Percentiles rank a stretch among this genome's conserved stretches.
These are phyloP conservation scores for Oncopodura yosiiana DNA, from an alignment of 1,140 invertebrate genomes.

Conservation along the genomic window DNA sequence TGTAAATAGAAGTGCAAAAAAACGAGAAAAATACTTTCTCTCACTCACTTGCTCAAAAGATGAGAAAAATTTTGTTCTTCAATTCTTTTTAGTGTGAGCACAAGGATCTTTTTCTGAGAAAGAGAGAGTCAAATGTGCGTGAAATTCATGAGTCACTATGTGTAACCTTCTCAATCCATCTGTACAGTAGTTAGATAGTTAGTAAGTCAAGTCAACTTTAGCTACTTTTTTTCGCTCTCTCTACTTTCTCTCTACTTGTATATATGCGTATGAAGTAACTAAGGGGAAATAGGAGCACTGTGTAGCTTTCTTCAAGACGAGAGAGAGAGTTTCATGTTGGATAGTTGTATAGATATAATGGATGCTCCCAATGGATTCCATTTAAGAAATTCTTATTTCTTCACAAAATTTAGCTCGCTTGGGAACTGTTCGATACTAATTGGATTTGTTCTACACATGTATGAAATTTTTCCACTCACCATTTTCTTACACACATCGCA, in stretches of 20 bases:
- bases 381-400: conserved; percentile 24
- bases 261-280: background rate
- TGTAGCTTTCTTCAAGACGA: background rate
- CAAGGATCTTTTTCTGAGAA: no score
- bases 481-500: conserved; percentile 6
- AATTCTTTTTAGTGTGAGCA: no score
- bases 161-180: no score
- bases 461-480: no score
- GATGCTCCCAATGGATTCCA: conserved; percentile 4
- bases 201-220: conserved; percentile 11
- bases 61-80: no score
- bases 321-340: background rate
- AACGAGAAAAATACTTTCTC: no score
- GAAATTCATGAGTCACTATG: no score
- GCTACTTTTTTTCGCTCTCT: conserved; percentile 7
- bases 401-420: conserved; percentile 21
- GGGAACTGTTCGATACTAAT: conserved; percentile 30
- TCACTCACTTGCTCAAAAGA: no score
- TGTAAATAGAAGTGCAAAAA: no score
- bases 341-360: background rate
- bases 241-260: background rate
- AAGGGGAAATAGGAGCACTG: background rate
- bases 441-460: conserved; percentile 33
- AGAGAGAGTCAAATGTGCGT: no score
- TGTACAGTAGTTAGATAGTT: no score